Evolutionary conservation across 2,113 vertebrate genomes (phyloP).

Genomic region (Forbesichthys papilliferus): DNA sequence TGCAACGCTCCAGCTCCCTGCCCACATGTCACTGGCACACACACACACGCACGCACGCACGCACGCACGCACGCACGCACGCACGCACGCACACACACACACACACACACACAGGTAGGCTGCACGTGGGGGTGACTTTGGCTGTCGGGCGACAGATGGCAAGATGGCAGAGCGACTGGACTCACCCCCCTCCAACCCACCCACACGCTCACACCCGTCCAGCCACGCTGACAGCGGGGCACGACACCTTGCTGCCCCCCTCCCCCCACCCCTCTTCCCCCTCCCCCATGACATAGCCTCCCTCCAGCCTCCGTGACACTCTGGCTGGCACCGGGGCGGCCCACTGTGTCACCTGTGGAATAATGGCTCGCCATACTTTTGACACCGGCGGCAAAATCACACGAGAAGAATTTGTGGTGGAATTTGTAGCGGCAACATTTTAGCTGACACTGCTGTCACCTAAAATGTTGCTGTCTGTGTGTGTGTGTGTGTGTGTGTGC

Average conservation of each 20-base stretch:
- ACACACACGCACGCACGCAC: not conserved
- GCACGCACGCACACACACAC: not conserved
- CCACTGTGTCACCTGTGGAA: conserved; percentile 20
- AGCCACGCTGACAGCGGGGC: conserved; percentile 58
- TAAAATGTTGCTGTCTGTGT: not conserved
- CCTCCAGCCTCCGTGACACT: too few species aligned
- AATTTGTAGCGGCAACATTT: not conserved
- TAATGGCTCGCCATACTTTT: conserved; percentile 7
- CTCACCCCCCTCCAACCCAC: conserved; percentile 24
- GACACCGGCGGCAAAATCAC: conserved; percentile 4
- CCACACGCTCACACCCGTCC: conserved; percentile 36
- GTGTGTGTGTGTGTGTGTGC: too few species aligned
- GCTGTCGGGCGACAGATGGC: conserved; percentile 70
- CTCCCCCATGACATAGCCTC: not conserved
- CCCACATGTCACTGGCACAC: not conserved
- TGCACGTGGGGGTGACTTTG: conserved; percentile 68
- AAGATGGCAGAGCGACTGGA: conserved; percentile 37
- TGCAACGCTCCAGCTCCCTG: not conserved
- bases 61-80: not conserved
- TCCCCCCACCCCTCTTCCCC: too few species aligned
- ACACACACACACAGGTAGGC: not conserved
- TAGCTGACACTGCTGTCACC: not conserved
- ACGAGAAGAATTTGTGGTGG: not conserved
- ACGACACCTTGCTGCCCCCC: conserved; percentile 29
- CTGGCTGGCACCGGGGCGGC: too few species aligned